Conservation (phyloP, 1,140 invertebrate species). For the Dendrolimus punctatus region DNA sequence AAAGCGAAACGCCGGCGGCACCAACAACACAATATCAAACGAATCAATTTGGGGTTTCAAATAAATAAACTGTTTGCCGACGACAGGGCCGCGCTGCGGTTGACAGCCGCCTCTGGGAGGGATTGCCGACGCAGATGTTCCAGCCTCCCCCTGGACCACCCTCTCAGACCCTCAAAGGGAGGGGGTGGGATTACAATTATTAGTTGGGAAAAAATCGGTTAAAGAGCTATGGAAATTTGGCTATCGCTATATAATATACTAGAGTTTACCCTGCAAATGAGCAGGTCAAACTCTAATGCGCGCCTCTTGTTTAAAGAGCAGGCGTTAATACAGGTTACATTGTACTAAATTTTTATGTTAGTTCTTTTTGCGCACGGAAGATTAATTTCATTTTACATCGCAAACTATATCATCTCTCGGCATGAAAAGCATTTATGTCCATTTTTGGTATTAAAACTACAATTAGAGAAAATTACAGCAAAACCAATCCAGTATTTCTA, state of each 20-base stretch:
- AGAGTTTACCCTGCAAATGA: no score
- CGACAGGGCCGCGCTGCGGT: slow-evolving; percentile 11
- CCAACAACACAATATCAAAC: slow-evolving; percentile 12
- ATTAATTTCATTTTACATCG: no score
- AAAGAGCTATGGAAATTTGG: background rate
- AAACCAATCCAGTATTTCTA: no score
- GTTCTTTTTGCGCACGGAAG: no score
- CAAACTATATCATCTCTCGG: no score
- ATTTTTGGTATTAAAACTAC: no score
- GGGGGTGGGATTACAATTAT: background rate
- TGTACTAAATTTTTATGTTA: no score
- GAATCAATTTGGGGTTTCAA: slow-evolving; percentile 20
- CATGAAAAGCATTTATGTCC: no score
- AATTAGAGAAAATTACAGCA: no score
- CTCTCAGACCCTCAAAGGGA: background rate
- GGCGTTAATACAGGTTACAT: no score
- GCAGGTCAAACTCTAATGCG: no score
- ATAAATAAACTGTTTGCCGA: slow-evolving; percentile 14
- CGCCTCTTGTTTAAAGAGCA: no score
- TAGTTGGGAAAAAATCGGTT: slow-evolving; percentile 3
- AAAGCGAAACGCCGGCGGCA: background rate
- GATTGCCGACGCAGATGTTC: slow-evolving; percentile 18
- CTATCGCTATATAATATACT: background rate
- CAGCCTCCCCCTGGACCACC: slow-evolving; percentile 3
- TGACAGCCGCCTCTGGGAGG: slow-evolving; percentile 16